Base-by-base conservation (phyloP, 2,797 vertebrate species). In the Epinephelus malabaricus region DNA sequence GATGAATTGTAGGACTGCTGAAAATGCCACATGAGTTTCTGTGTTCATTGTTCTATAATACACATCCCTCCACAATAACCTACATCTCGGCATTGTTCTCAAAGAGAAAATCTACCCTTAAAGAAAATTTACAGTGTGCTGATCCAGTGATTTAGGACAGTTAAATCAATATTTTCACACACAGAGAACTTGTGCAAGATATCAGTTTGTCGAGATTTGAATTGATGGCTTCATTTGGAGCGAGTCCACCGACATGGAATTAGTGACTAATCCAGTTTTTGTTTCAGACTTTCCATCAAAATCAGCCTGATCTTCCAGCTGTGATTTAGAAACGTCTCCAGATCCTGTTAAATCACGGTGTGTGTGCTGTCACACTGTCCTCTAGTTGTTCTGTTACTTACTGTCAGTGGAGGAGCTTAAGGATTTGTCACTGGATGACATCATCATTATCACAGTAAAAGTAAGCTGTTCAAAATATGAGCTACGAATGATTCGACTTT, bases 381-480 rank as follows among this genome's bases (percentile, higher is more conserved):
- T n/a, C 10, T 19, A 76, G 56, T 45, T 43, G 43, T 27, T 69
- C 67, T 76, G 56, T 34, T 34, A 34, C 30, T 34, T 34, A 34
- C 30, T 34, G 34, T 34, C 34, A 34, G 34, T 8, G 34, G 34
- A 34, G 34, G 34, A 34, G 34, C 34, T 72, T 66, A 53, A 50
- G 66, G 81, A 71, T 86, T 71, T 78, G 69, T 76, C 75, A 71
- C 23, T 30, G 59, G 38, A 61, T 79, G 55, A 56, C 64, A 49
- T 73, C 73, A 68, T 70, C 25, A 27, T 27, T 47, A 45, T 27
- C 19, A 3, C 59, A 15, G 34, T 18, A 50, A 56, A 64, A 56
- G 19, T 46, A 19, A 64, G 47, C 30, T 38, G 23, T 10, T 2
- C 17, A 43, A 50, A 66, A 23, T 10, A 6, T 19, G 14, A 25